phyloP scores from a whole-genome alignment of 2,888 invertebrate genomes.

The Platypus cylindrus region DNA sequence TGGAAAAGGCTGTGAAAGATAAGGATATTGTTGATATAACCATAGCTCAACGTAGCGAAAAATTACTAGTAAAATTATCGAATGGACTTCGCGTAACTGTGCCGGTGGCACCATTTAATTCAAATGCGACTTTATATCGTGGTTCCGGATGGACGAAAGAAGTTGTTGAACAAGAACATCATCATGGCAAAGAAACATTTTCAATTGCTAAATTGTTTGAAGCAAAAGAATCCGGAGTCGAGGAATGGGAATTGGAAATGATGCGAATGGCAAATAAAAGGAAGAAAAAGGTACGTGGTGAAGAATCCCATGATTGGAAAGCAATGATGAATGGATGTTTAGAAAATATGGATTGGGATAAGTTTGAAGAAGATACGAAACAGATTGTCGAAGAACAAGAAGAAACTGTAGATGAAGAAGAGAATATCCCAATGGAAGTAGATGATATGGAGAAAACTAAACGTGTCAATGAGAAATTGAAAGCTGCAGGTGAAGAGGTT shows the following conservation, averaged over 20 bases:
- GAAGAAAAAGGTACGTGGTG: slow-evolving; percentile 30
- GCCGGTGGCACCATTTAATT: slow-evolving; percentile 35
- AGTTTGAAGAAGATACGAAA: slow-evolving; percentile 59
- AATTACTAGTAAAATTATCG: slow-evolving; percentile 53
- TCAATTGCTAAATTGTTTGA: slow-evolving; percentile 51
- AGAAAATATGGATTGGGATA: slow-evolving; percentile 44
- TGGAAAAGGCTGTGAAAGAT: slow-evolving; percentile 63
- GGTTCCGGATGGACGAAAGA: slow-evolving; percentile 41
- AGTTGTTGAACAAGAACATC: slow-evolving; percentile 32
- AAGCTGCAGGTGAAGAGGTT: slow-evolving; percentile 38
- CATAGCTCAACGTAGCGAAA: slow-evolving; percentile 62
- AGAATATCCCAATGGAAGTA: slow-evolving; percentile 36
- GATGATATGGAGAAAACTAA: slow-evolving; percentile 46
- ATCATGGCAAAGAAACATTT: slow-evolving; percentile 32
- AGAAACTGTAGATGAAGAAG: slow-evolving; percentile 33
- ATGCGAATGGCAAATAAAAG: slow-evolving; percentile 31
- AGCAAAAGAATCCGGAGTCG: slow-evolving; percentile 31
- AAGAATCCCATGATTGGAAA: slow-evolving; percentile 28
- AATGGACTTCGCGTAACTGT: slow-evolving; percentile 58
- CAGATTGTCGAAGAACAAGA: slow-evolving; percentile 60
- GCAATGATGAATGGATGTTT: slow-evolving; percentile 45
- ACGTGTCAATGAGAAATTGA: slow-evolving; percentile 46
- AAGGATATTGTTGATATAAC: slow-evolving; percentile 64
- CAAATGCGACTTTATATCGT: slow-evolving; percentile 25
- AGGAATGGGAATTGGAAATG: slow-evolving; percentile 34